These are phyloP conservation scores for Sinodicranocentrus sp. DNA, from an alignment of 2,888 invertebrate species.

Conservation along the genomic window DNA sequence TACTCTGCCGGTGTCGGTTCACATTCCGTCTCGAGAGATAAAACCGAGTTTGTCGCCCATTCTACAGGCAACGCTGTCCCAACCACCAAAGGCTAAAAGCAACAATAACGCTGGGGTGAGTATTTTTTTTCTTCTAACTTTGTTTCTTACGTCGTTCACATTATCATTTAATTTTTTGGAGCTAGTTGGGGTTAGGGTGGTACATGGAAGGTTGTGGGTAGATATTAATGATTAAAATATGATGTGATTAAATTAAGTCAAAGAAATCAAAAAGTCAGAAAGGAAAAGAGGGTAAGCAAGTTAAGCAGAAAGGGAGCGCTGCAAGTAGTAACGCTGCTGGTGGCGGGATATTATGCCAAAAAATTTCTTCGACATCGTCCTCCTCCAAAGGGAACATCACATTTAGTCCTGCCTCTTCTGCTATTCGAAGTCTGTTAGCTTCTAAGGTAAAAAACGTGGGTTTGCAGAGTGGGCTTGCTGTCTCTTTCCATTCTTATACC, in stretches of 20 bases:
- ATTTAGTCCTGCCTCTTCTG: constrained; percentile 75
- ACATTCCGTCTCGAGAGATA: constrained; percentile 77
- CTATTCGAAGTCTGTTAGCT: constrained; percentile 76
- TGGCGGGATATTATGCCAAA: constrained; percentile 7
- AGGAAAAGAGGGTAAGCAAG: constrained; percentile 54
- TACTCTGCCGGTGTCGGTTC: constrained; percentile 77
- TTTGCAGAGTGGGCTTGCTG: too few species aligned
- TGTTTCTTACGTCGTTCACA: too few species aligned
- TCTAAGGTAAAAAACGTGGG: constrained; percentile 74
- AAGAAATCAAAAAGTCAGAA: constrained; percentile 44
- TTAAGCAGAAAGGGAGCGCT: background rate
- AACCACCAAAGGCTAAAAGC: constrained; percentile 80
- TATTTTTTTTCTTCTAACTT: too few species aligned
- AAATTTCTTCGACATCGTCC: constrained; percentile 12
- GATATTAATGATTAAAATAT: too few species aligned
- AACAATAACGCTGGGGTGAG: constrained; percentile 69
- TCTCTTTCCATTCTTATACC: too few species aligned
- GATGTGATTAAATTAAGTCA: constrained; percentile 13
- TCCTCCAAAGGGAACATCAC: constrained; percentile 44
- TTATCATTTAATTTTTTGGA: too few species aligned
- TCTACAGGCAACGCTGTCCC: constrained; percentile 90
- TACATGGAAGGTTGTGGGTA: too few species aligned
- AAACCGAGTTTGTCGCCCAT: constrained; percentile 85
- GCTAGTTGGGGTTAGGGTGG: too few species aligned
- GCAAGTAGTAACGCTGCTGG: background rate